Conservation (phyloP, 2,888 invertebrate species). For the Celastrina argiolus region DNA sequence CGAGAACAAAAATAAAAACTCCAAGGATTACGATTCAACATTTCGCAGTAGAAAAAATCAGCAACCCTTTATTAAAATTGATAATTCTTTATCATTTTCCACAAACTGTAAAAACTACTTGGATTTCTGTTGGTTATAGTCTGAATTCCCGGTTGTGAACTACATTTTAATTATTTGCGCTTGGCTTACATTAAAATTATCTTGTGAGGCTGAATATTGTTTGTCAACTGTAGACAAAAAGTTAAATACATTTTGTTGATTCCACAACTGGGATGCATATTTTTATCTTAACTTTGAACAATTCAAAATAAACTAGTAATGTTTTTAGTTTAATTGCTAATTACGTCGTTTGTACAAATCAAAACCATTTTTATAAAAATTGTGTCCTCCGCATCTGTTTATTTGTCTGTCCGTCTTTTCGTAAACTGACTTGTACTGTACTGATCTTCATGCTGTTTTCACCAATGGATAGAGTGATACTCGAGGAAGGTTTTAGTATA, state of each 20-base stretch:
- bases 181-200: slow-evolving; percentile 7
- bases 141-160: background rate
- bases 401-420: too few species aligned
- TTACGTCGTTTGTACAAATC: too few species aligned
- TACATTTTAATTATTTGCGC: slow-evolving; percentile 9
- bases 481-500: too few species aligned
- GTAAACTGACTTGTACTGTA: too few species aligned
- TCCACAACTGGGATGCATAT: background rate
- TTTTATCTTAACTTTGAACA: background rate
- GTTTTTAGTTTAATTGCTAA: too few species aligned
- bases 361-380: too few species aligned
- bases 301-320: too few species aligned
- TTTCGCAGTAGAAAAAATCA: background rate
- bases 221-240: background rate
- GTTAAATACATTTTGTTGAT: background rate
- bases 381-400: too few species aligned
- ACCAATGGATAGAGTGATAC: too few species aligned
- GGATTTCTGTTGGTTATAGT: background rate
- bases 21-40: too few species aligned
- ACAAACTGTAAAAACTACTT: background rate
- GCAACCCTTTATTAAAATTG: background rate
- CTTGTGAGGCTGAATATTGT: background rate
- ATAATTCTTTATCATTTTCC: background rate
- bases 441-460: too few species aligned
- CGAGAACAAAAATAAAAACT: too few species aligned